Evolutionary conservation across 2,888 invertebrate genomes (phyloP).

Genomic region (Noctua fimbriata): DNA sequence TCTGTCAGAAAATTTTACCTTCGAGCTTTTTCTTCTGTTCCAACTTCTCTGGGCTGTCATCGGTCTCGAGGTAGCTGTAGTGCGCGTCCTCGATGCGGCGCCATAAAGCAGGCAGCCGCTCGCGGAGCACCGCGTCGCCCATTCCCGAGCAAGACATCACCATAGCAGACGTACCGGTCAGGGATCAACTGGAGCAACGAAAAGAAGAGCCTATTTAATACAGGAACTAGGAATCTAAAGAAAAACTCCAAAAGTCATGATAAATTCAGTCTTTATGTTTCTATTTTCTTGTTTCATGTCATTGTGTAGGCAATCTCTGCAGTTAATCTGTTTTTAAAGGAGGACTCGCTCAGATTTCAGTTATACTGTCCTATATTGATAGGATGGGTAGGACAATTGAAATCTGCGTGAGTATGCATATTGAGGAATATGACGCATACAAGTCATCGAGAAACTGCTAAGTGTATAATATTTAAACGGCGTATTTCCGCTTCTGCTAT

Average conservation of each 20-base stretch:
- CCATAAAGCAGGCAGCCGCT: conserved; percentile 92
- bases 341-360: neutral
- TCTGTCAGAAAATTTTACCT: conserved; percentile 86
- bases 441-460: neutral
- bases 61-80: conserved; percentile 94
- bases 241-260: neutral
- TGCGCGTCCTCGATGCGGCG: conserved; percentile 94
- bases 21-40: conserved; percentile 94
- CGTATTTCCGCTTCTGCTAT: neutral
- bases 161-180: conserved; percentile 75
- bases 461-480: neutral
- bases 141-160: conserved; percentile 84
- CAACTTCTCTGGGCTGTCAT: conserved; percentile 94
- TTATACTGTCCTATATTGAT: neutral
- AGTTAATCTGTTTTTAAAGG: neutral
- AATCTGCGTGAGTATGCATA: neutral
- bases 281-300: too few species aligned
- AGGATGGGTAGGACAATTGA: neutral
- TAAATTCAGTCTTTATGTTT: neutral
- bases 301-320: neutral
- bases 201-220: neutral
- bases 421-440: neutral
- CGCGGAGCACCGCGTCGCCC: conserved; percentile 89
- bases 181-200: conserved; percentile 53
- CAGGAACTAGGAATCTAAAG: neutral